Percentiles rank a stretch among this genome's conserved stretches.
Conservation (phyloP, 2,113 vertebrate genomes). For the Cyprinus carpio region DNA sequence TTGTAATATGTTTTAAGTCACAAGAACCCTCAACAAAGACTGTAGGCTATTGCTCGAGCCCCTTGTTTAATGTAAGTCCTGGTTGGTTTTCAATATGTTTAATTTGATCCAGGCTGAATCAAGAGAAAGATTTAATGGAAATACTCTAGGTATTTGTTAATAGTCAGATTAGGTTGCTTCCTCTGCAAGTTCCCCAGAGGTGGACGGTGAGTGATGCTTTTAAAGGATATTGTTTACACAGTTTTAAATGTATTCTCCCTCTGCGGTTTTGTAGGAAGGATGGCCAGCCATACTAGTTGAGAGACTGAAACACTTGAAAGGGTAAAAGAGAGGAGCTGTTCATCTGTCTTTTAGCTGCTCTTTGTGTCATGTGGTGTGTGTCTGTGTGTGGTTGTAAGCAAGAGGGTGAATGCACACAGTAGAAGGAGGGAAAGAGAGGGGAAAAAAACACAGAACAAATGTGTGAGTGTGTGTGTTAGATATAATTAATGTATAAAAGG, state of each 20-base stretch:
- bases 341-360: slow-evolving; percentile 14
- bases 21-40: neutral
- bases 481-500: neutral
- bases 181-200: neutral
- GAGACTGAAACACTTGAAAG: slow-evolving; percentile 12
- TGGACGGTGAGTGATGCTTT: neutral
- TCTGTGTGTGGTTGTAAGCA: neutral
- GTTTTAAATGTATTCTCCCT: slow-evolving; percentile 10
- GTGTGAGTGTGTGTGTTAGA: neutral
- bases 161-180: neutral
- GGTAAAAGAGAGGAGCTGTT: slow-evolving; percentile 2
- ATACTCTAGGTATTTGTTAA: neutral
- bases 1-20: neutral
- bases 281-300: neutral
- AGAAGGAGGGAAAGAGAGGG: neutral
- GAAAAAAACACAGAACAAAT: neutral
- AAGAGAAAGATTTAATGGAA: neutral
- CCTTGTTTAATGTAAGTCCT: neutral
- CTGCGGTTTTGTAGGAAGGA: neutral
- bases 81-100: neutral
- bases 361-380: neutral
- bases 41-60: neutral
- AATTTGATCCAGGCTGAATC: neutral
- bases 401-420: no score
- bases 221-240: slow-evolving; percentile 9